Evolutionary conservation across 2,113 vertebrate genomes (phyloP).

Genomic region (Lophochroa leadbeateri): DNA sequence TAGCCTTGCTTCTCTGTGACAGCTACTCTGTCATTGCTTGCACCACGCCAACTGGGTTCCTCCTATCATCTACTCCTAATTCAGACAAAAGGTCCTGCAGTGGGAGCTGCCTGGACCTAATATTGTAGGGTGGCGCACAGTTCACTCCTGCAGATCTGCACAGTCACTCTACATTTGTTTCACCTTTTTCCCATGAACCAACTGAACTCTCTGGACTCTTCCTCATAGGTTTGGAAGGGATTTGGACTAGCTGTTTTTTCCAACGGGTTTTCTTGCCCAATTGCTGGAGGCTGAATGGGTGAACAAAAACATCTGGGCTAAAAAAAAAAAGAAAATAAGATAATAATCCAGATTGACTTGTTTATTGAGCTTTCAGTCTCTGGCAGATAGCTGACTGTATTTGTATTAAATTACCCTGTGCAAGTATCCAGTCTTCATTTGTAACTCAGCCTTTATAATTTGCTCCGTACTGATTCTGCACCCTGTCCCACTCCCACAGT

Average conservation of each 20-base stretch:
- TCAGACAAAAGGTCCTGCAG: neutral
- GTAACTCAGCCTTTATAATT: neutral
- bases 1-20: neutral
- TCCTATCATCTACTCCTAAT: neutral
- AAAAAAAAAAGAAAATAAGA: neutral
- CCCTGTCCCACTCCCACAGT: neutral
- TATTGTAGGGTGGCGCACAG: neutral
- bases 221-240: neutral
- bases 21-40: neutral
- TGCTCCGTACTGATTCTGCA: neutral
- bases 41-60: neutral
- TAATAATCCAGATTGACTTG: neutral
- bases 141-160: neutral
- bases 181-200: neutral
- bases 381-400: neutral
- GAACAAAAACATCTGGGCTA: neutral
- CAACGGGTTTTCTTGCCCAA: neutral
- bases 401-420: neutral
- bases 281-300: neutral
- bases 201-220: neutral
- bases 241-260: neutral
- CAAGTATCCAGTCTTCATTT: neutral
- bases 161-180: neutral
- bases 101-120: neutral
- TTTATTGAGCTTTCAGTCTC: constrained; percentile 5